Evolutionary conservation across 2,888 invertebrate species (phyloP).

Genomic region (Bimastos eiseni): DNA sequence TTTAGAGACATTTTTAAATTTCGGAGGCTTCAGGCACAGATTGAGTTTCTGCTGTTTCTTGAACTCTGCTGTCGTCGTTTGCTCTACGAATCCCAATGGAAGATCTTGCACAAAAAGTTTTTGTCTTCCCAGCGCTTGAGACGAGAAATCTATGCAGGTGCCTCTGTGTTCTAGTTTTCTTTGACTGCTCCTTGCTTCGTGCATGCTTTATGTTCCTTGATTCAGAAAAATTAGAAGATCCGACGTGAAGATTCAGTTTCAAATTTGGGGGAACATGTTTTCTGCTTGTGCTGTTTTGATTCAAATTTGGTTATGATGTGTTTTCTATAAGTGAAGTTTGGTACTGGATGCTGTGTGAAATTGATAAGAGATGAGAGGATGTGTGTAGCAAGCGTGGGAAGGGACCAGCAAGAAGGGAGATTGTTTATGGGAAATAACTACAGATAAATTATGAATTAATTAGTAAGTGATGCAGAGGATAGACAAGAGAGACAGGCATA

Average conservation of each 20-base stretch:
- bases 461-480: too few relatives aligned
- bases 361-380: background rate
- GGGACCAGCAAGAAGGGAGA: background rate
- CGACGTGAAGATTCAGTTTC: background rate
- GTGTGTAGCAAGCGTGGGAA: background rate
- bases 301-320: background rate
- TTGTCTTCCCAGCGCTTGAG: constrained; percentile 13
- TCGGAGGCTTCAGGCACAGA: background rate
- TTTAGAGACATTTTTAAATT: background rate
- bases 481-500: background rate
- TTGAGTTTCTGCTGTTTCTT: background rate
- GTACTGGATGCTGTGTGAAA: background rate
- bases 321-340: background rate
- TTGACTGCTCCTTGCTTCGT: background rate
- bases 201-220: background rate
- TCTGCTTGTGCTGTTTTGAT: background rate
- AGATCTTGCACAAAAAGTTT: background rate
- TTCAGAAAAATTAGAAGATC: background rate
- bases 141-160: background rate
- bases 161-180: background rate
- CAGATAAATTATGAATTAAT: too few relatives aligned
- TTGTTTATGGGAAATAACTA: background rate
- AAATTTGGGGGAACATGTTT: background rate
- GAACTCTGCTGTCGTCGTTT: background rate
- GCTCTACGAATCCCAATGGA: background rate